Conservation (phyloP, 1,140 invertebrate species). For the Trichonephila clavipes region DNA sequence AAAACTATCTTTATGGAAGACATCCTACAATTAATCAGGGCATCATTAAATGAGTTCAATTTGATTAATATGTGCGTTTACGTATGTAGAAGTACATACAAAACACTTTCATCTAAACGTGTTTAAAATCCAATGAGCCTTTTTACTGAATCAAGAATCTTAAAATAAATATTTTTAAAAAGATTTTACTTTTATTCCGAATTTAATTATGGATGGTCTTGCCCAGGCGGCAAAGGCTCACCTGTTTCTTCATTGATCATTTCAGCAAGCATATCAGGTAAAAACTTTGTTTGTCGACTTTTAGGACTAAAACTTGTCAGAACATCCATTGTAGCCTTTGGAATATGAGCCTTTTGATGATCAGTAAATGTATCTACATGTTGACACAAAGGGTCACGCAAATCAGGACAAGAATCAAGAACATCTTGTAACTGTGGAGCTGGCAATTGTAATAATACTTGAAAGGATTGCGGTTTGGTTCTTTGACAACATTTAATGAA, state of each 20-base stretch:
- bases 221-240: constrained; percentile 44
- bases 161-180: background rate
- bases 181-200: too few relatives aligned
- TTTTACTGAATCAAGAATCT: too few relatives aligned
- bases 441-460: constrained; percentile 91
- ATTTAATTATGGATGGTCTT: background rate
- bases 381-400: constrained; percentile 86
- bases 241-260: background rate
- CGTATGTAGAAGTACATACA: too few relatives aligned
- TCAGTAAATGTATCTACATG: constrained; percentile 90
- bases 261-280: background rate
- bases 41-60: too few relatives aligned
- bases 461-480: constrained; percentile 92
- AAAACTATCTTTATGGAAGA: too few relatives aligned
- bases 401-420: constrained; percentile 87
- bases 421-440: constrained; percentile 88
- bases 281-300: background rate
- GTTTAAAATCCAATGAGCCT: too few relatives aligned
- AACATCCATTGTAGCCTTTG: constrained; percentile 83
- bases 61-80: too few relatives aligned
- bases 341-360: constrained; percentile 86
- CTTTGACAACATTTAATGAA: constrained; percentile 97
- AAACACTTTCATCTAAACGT: too few relatives aligned
- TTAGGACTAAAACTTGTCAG: constrained; percentile 75
- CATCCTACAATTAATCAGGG: too few relatives aligned